Percentiles rank a stretch among this genome's conserved stretches.
Evolutionary conservation across 2,113 vertebrate species (phyloP).

Genomic region (Melanerpes aurifrons): DNA sequence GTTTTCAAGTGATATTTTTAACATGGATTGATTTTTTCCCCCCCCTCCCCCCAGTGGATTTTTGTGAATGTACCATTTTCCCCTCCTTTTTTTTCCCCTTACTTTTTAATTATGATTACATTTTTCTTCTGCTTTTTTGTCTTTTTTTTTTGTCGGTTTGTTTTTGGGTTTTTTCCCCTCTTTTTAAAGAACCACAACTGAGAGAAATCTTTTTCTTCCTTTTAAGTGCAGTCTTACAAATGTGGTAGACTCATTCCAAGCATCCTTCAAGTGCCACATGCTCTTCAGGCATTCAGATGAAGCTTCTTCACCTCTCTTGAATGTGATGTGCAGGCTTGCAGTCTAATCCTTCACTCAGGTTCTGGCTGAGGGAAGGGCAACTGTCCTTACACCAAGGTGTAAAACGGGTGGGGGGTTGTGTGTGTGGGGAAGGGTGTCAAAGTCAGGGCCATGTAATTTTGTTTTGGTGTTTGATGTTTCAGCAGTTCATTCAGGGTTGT

Average conservation of each 20-base stretch:
- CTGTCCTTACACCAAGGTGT: conserved; percentile 44
- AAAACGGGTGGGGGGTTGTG: conserved; percentile 14
- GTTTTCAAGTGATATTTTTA: background rate
- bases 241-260: conserved; percentile 35
- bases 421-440: background rate
- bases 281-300: conserved; percentile 47
- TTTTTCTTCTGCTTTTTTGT: too few species aligned
- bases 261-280: conserved; percentile 37
- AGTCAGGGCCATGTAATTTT: conserved; percentile 56
- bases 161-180: background rate
- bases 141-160: too few species aligned
- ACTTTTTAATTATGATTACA: too few species aligned
- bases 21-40: background rate
- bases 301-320: conserved; percentile 55
- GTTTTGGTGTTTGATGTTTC: conserved; percentile 46
- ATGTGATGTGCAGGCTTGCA: conserved; percentile 58
- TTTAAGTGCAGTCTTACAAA: conserved; percentile 17
- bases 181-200: background rate
- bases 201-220: conserved; percentile 13
- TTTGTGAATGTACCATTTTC: background rate
- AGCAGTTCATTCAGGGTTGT: background rate
- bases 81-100: background rate
- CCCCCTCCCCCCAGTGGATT: background rate
- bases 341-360: conserved; percentile 53
- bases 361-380: conserved; percentile 51